Evolutionary conservation across 1,140 invertebrate genomes (phyloP).

Genomic region (Hydropsyche tenuis): DNA sequence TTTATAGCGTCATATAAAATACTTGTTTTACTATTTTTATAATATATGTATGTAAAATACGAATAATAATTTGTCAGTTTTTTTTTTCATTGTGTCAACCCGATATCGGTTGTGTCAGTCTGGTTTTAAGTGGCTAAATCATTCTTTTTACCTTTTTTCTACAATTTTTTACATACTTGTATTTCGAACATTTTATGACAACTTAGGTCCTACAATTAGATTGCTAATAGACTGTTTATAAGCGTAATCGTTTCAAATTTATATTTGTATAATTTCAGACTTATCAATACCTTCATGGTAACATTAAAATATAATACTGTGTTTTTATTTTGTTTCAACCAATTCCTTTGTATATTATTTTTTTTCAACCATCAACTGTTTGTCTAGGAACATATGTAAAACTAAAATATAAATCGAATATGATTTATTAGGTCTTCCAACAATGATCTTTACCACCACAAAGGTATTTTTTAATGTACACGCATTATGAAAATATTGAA

Average conservation of each 20-base stretch:
- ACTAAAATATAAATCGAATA: conserved; percentile 40
- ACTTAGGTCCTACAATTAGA: too few relatives aligned
- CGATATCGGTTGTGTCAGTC: background rate
- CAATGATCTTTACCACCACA: conserved; percentile 10
- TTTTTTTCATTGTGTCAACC: background rate
- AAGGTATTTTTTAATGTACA: conserved; percentile 29
- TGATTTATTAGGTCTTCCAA: conserved; percentile 36
- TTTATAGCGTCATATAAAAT: background rate
- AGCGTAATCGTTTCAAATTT: background rate
- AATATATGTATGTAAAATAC: too few relatives aligned
- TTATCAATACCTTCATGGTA: conserved; percentile 27
- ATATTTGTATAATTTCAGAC: conserved; percentile 24
- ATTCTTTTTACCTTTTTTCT: too few relatives aligned
- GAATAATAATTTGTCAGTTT: background rate
- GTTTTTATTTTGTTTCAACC: conserved; percentile 38
- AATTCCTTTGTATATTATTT: conserved; percentile 44
- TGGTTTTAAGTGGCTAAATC: background rate
- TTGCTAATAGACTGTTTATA: background rate
- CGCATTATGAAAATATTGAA: conserved; percentile 15
- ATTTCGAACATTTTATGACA: too few relatives aligned
- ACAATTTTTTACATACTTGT: too few relatives aligned
- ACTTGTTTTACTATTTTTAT: too few relatives aligned
- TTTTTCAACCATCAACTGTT: conserved; percentile 2
- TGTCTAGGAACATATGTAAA: conserved; percentile 9
- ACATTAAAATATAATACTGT: background rate